Percentiles rank a stretch among this genome's conserved stretches.
Evolutionary conservation across 1,140 invertebrate species (phyloP).

Genomic region (Wasmannia auropunctata): DNA sequence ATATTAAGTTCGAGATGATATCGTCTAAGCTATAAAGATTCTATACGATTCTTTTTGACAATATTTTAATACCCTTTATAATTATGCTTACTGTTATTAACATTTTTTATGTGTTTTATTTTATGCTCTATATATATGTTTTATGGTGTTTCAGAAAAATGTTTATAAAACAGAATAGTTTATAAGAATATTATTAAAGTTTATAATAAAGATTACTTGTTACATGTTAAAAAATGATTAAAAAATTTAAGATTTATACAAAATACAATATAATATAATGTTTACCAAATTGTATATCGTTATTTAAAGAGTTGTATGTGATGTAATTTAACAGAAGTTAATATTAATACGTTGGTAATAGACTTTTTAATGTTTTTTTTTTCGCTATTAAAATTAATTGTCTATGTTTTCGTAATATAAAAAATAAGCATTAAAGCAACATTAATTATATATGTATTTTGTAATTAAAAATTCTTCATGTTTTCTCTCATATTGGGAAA

Average conservation of each 20-base stretch:
- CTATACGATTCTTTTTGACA: background rate
- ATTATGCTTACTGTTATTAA: constrained; percentile 8
- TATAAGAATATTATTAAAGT: background rate
- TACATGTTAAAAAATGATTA: background rate
- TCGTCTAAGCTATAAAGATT: constrained; percentile 71
- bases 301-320: background rate
- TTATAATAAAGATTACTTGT: background rate
- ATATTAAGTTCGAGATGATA: constrained; percentile 87
- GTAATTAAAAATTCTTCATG: background rate
- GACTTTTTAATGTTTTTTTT: constrained; percentile 4
- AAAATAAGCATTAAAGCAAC: background rate
- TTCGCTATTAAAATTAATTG: background rate
- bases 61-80: constrained; percentile 5
- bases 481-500: background rate
- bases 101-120: constrained; percentile 9
- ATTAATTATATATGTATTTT: background rate
- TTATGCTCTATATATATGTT: background rate
- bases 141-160: background rate
- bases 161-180: constrained; percentile 6
- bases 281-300: background rate
- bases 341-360: background rate
- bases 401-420: background rate
- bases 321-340: constrained; percentile 8
- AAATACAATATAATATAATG: background rate
- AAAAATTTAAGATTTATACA: background rate